phyloP scores from a whole-genome alignment of 30 jellyfish, hydroid and myxozoan species.

The Aurelia coerulea region DNA sequence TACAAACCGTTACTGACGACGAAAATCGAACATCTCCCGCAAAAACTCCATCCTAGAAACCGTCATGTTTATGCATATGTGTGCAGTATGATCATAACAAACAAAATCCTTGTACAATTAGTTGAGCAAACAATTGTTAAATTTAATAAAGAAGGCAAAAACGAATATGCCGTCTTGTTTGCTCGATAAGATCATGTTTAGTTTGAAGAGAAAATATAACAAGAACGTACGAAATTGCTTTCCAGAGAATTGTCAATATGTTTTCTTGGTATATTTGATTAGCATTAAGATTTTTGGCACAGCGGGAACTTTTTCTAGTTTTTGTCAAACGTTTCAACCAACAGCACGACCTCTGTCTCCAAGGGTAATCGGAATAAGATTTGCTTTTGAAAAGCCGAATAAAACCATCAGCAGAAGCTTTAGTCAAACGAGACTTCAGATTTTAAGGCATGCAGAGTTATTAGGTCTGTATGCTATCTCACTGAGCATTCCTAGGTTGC shows the following conservation, averaged over 20 bases:
- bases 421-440: not conserved
- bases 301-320: slow-evolving; percentile 11
- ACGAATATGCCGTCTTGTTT: slow-evolving; percentile 11
- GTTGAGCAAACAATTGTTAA: slow-evolving; percentile 43
- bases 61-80: not conserved
- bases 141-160: slow-evolving; percentile 27
- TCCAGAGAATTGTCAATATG: slow-evolving; percentile 7
- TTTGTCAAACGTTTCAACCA: not conserved
- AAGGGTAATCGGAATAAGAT: not conserved
- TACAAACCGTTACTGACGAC: no score
- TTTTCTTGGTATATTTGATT: not conserved
- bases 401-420: not conserved
- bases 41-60: not conserved
- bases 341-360: not conserved
- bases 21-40: no score
- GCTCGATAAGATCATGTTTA: slow-evolving; percentile 11
- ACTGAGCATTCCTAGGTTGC: no score
- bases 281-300: not conserved
- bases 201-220: slow-evolving; percentile 4
- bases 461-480: no score
- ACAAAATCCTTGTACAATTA: slow-evolving; percentile 25
- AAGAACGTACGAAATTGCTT: slow-evolving; percentile 40
- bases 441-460: no score
- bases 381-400: not conserved
- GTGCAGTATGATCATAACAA: not conserved